Conservation (phyloP, 1,140 invertebrate species). For the Drosophila aff. region DNA sequence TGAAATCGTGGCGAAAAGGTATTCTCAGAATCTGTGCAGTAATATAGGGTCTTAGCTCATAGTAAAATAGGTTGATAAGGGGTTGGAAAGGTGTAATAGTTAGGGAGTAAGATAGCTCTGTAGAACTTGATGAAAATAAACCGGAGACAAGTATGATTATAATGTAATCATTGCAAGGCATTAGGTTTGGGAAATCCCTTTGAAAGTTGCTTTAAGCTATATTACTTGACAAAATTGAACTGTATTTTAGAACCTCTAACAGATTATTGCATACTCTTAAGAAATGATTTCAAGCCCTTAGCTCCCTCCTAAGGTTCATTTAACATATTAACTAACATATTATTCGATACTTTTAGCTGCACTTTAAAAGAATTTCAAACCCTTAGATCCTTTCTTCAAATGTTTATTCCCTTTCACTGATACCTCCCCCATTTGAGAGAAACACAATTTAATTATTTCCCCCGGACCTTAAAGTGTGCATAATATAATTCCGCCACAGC, state of each 20-base stretch:
- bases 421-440: no score
- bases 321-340: no score
- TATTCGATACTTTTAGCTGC: no score
- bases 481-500: constrained; percentile 1
- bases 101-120: fast-evolving
- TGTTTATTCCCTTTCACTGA: not conserved
- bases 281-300: no score
- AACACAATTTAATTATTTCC: not conserved
- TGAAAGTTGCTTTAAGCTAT: not conserved
- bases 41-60: constrained; percentile 13
- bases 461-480: constrained; percentile 3
- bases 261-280: no score
- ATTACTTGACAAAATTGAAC: fast-evolving
- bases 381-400: no score
- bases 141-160: not conserved
- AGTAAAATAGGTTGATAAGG: not conserved
- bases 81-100: not conserved
- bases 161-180: not conserved
- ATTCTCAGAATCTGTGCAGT: constrained; percentile 14
- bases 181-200: not conserved
- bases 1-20: not conserved
- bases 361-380: no score
- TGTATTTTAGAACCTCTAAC: no score
- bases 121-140: not conserved
- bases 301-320: no score